phyloP scores from a whole-genome alignment of 2,888 invertebrate genomes.

The Oligia fasciuncula region DNA sequence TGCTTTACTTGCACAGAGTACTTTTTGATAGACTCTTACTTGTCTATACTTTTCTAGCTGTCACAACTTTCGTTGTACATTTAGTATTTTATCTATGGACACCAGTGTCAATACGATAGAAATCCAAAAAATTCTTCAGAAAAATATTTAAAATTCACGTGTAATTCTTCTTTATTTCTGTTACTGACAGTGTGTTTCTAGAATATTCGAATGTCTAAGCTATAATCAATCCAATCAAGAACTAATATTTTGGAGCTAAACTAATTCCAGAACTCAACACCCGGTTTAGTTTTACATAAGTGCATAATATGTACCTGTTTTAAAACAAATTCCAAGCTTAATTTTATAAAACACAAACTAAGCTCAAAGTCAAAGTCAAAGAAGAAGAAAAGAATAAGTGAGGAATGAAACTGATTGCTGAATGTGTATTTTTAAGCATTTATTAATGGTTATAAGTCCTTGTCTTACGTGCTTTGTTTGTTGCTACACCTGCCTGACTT shows the following conservation, averaged over 20 bases:
- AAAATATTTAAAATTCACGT: not conserved
- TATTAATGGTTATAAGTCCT: conserved; percentile 5
- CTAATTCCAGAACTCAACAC: not conserved
- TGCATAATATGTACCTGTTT: not conserved
- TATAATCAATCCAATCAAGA: not conserved
- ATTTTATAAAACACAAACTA: not conserved
- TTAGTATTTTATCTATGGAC: too few species aligned
- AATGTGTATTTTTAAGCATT: conserved; percentile 5
- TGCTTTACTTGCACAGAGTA: not conserved
- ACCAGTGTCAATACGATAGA: not conserved
- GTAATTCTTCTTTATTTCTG: not conserved
- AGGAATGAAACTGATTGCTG: not conserved
- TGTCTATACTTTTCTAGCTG: conserved; percentile 1
- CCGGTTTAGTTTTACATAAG: not conserved
- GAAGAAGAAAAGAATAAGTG: not conserved
- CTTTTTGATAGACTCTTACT: too few species aligned
- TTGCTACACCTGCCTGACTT: conserved; percentile 27
- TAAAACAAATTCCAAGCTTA: not conserved
- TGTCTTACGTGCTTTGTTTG: conserved; percentile 21
- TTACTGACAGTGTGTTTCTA: not conserved
- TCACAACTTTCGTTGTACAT: too few species aligned
- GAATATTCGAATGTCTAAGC: not conserved
- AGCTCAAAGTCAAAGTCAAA: conserved; percentile 18
- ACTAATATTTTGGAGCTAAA: not conserved
- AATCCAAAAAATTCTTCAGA: not conserved